Evolutionary conservation across 2,797 vertebrate species (phyloP).

Genomic region (Oreochromis mossambicus): DNA sequence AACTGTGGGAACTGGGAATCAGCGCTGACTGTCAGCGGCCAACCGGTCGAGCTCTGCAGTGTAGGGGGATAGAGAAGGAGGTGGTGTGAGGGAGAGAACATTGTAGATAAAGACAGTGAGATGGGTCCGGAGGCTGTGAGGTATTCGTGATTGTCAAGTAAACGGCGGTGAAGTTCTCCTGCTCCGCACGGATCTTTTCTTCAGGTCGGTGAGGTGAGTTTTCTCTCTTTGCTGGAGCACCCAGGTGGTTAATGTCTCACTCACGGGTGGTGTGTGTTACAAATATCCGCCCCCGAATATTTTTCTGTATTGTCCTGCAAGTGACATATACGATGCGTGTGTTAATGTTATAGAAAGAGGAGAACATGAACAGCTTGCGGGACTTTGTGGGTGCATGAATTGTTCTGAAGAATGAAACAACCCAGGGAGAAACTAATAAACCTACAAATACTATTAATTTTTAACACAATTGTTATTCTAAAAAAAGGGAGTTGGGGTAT

Average conservation of each 20-base stretch:
- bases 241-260: slow-evolving; percentile 3
- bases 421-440: neutral
- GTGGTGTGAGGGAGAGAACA: neutral
- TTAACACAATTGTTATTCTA: neutral
- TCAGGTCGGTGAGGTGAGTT: slow-evolving; percentile 71
- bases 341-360: neutral
- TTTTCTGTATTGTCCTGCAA: neutral
- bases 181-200: slow-evolving; percentile 59
- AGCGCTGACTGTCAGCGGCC: slow-evolving; percentile 28
- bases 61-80: neutral
- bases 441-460: neutral
- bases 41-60: slow-evolving; percentile 45
- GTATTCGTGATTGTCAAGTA: slow-evolving; percentile 64
- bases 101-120: slow-evolving; percentile 48
- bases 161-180: slow-evolving; percentile 66
- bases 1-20: slow-evolving; percentile 26
- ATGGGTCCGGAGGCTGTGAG: slow-evolving; percentile 67
- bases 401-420: neutral
- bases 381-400: neutral
- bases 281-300: neutral
- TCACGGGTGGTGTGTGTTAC: neutral
- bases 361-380: neutral
- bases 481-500: neutral
- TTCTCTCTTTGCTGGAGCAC: slow-evolving; percentile 30
- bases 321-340: neutral